Evolutionary conservation across 1,140 invertebrate genomes (phyloP), one percentile per base, ranked within the genome.

Genomic region (Drosophila eugracilis): DNA sequence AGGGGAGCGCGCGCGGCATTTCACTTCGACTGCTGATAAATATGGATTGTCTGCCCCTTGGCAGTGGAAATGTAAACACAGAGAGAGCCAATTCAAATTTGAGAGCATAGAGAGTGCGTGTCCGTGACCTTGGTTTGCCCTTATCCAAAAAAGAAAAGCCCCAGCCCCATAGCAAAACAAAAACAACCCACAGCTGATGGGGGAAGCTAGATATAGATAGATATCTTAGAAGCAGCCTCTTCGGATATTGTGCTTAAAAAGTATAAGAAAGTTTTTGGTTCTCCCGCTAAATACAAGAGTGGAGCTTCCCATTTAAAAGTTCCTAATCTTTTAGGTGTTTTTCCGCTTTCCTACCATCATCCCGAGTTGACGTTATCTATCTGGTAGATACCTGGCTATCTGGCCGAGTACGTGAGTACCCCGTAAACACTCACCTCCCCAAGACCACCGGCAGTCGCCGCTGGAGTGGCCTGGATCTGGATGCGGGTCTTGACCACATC

Each of bases 401-500:
- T 26, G 26, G 26, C 3, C 5, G 7, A 26, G 0, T 26, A 1
- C 1, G 1, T 26, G 5, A 7, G 5, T 7, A 6, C 26, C 7
- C 26, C 3, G 28, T n/a, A n/a, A 24, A 6, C 1, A 81, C 83
- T 88, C 24, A 88, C 84, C 72, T 85, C 78, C 24, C 41, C 48
- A 17, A 30, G 1, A 1, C 48, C 34, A 0, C 45, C 0, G 2
- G 21, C 42, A 0, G 41, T n/a, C 0, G n/a, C 93, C n/a, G 93
- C 90, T 12, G 81, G 73, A 1, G 50, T 55, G 12, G 78, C 30
- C 91, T 97, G 96, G 28, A 97, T 93, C 92, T 97, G 96, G 73
- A 97, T 94, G 55, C 96, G 93, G 5, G 97, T 99, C 93, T 98
- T 98, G 1, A 98, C 94, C 53, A 98, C 92, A 92, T 99, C 97